These are phyloP conservation scores for Lagorchestes hirsutus DNA, from an alignment of 2,797 vertebrate genomes.

Conservation along the genomic window DNA sequence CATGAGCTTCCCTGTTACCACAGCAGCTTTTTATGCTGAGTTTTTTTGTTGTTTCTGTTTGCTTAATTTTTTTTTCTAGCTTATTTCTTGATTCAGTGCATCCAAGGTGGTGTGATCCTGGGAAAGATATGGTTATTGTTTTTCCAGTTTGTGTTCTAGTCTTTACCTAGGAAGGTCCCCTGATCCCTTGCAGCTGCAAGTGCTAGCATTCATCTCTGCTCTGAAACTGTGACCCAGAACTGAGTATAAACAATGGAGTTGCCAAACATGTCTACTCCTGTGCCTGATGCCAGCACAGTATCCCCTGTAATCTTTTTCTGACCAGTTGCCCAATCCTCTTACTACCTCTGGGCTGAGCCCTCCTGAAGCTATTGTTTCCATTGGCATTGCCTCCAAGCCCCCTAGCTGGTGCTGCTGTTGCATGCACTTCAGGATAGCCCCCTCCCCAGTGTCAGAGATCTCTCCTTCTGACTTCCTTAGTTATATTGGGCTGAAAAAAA, in stretches of 20 bases:
- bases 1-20: background rate
- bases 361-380: background rate
- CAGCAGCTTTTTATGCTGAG: background rate
- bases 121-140: background rate
- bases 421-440: background rate
- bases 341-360: background rate
- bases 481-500: background rate
- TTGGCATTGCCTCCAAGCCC: background rate
- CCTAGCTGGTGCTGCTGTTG: background rate
- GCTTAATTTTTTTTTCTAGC: background rate
- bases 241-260: background rate
- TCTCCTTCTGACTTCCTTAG: background rate
- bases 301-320: background rate
- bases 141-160: background rate
- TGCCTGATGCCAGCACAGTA: background rate
- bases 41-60: background rate
- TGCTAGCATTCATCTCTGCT: too few species aligned
- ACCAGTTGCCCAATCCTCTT: background rate
- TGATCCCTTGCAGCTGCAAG: too few species aligned
- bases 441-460: background rate
- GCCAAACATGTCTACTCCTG: background rate
- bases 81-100: background rate
- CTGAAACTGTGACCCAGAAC: too few species aligned
- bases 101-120: background rate
- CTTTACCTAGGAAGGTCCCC: background rate